Base-by-base conservation (phyloP, 1,140 invertebrate species). In the Scaptodrosophila lebanonensis region DNA sequence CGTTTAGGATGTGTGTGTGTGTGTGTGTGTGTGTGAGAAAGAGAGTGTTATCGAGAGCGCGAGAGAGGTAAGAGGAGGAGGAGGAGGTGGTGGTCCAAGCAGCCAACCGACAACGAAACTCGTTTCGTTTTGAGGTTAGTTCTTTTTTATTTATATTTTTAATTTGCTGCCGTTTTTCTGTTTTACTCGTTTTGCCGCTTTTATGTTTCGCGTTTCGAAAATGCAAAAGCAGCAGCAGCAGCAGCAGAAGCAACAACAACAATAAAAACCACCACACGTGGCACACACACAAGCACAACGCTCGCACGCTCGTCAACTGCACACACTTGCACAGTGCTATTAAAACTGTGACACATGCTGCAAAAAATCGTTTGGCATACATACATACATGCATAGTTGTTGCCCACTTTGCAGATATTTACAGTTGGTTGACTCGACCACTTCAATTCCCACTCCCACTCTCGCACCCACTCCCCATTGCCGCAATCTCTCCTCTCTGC, bases 91-190 rank as follows among this genome's bases (percentile, higher is more conserved):
- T n/a, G n/a, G n/a, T n/a, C n/a, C n/a, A n/a, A n/a, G n/a, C n/a
- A n/a, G n/a, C n/a, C 61, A 45, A 42, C 50, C 30, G 54, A 52
- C 33, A 39, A 12, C 33, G 52, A 66, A 66, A 76, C 62, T 76
- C 36, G 69, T 73, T 73, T 73, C 49, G 69, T 67, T 72, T 69
- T 72, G 38, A 67, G 67, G 67, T 70, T 72, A 64, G 49, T 73
- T 73, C 47, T 48, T 63, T 73, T 43, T 58, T 51, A 17, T 32
- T 35, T 48, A 17, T 48, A 18, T 59, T 25, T 54, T 44, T 51
- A 12, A 12, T 30, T 20, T 35, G 29, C 45, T 64, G 64, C 18
- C 48, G 39, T 32, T 20, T 15, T 42, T 13, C 15, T 39, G 30
- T 5, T 57, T 54, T 33, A 50, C 39, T 53, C 50, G 61, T 44